These are phyloP conservation scores for Physocephala rufipes DNA, from an alignment of 2,888 invertebrate species.

Conservation along the genomic window DNA sequence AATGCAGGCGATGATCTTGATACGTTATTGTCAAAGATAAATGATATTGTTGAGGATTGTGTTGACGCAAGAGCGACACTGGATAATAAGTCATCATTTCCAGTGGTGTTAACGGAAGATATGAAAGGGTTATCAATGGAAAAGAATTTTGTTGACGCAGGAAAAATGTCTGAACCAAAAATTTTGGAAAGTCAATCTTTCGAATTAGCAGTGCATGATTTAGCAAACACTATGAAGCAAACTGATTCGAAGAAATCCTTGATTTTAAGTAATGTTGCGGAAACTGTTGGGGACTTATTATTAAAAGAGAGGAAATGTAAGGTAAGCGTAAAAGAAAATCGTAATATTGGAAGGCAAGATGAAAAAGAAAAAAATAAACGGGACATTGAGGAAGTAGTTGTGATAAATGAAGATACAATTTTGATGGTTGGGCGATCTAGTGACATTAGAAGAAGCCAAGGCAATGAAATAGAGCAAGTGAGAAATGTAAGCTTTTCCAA, in stretches of 20 bases:
- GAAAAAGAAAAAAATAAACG: neutral
- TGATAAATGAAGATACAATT: conserved; percentile 2
- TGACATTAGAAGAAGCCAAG: neutral
- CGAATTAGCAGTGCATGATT: neutral
- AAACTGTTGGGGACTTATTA: neutral
- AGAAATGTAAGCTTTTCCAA: neutral
- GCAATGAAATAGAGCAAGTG: neutral
- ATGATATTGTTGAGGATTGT: conserved; percentile 53
- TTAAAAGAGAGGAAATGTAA: neutral
- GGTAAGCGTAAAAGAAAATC: conserved; percentile 6
- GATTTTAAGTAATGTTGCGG: neutral
- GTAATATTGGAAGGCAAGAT: neutral
- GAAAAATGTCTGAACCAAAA: conserved; percentile 28
- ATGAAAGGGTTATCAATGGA: neutral
- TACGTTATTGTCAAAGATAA: conserved; percentile 52
- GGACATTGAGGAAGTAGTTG: neutral
- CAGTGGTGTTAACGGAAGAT: neutral
- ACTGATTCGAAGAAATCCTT: neutral
- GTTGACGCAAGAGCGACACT: conserved; percentile 40
- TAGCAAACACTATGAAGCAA: conserved; percentile 23
- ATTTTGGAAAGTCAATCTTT: neutral
- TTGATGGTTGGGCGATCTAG: neutral
- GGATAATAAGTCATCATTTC: neutral
- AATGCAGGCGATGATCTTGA: conserved; percentile 54
- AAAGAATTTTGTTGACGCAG: conserved; percentile 42